Conservation (phyloP, 2,888 invertebrate genomes). For the Parapristionchus giblindavisi region DNA sequence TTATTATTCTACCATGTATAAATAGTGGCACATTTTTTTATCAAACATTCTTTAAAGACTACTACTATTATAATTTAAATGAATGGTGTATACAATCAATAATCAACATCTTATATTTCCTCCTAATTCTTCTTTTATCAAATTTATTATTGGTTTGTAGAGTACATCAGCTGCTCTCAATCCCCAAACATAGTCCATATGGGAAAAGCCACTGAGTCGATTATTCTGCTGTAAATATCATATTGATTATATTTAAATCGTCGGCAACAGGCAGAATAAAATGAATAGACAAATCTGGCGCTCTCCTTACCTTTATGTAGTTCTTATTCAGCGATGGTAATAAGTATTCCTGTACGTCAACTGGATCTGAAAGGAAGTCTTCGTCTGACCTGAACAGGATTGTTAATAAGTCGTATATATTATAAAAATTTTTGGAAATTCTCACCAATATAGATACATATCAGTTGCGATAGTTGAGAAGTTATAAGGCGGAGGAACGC, state of each 20-base stretch:
- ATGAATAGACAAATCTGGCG: too few species aligned
- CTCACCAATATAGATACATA: slow-evolving; percentile 21
- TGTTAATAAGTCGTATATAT: not conserved
- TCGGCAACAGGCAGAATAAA: too few species aligned
- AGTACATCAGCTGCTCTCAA: slow-evolving; percentile 24
- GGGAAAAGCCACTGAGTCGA: slow-evolving; percentile 39
- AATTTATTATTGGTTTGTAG: slow-evolving; percentile 29
- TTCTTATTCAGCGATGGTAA: slow-evolving; percentile 36
- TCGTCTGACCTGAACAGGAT: not conserved
- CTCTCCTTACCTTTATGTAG: slow-evolving; percentile 34
- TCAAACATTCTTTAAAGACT: not conserved
- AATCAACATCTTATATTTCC: not conserved
- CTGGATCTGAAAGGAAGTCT: slow-evolving; percentile 35
- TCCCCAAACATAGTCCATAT: slow-evolving; percentile 42
- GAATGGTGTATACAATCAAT: slow-evolving; percentile 7
- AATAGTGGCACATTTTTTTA: too few species aligned
- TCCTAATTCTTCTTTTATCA: slow-evolving; percentile 23
- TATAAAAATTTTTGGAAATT: not conserved
- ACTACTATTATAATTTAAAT: not conserved
- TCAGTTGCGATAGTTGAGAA: slow-evolving; percentile 8
- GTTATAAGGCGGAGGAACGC: not conserved
- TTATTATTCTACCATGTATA: too few species aligned
- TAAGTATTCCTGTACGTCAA: slow-evolving; percentile 41
- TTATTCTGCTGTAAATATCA: slow-evolving; percentile 1
- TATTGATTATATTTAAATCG: not conserved